These are phyloP conservation scores for Tholera decimalis DNA, from an alignment of 2,888 invertebrate species.

Conservation along the genomic window DNA sequence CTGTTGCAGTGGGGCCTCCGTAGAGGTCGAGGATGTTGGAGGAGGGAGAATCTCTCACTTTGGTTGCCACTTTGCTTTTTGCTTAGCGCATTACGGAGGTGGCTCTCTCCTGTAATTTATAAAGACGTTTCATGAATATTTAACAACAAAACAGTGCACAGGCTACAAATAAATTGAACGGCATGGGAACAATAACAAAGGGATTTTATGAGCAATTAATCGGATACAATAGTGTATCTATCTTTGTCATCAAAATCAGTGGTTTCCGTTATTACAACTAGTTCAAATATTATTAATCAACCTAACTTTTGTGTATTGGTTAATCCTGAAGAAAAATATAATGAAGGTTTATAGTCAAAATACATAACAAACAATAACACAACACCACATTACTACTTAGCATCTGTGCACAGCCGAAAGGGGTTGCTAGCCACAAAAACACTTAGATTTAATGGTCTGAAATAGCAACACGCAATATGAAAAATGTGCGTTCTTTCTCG, in stretches of 20 bases:
- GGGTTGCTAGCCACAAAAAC: not conserved
- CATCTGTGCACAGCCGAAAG: not conserved
- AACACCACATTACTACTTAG: not conserved
- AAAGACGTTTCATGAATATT: not conserved
- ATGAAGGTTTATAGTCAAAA: not conserved
- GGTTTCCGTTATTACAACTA: too few species aligned
- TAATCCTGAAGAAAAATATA: not conserved
- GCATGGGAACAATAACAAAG: too few species aligned
- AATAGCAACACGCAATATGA: conserved; percentile 11
- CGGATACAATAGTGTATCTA: too few species aligned
- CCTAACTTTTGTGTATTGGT: not conserved
- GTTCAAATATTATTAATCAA: not conserved
- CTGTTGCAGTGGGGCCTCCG: conserved; percentile 77
- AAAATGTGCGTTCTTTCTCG: conserved; percentile 3
- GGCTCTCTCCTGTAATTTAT: conserved; percentile 84
- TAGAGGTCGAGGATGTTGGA: conserved; percentile 85
- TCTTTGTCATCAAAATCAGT: too few species aligned
- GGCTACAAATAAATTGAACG: too few species aligned
- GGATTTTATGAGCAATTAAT: too few species aligned
- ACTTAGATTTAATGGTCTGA: not conserved
- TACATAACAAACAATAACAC: not conserved
- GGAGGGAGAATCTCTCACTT: conserved; percentile 84
- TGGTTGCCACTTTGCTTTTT: conserved; percentile 79
- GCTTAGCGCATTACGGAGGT: conserved; percentile 84
- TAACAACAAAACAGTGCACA: too few species aligned